Conservation (phyloP, 2,113 vertebrate species). For the Mystacornis crossleyi region DNA sequence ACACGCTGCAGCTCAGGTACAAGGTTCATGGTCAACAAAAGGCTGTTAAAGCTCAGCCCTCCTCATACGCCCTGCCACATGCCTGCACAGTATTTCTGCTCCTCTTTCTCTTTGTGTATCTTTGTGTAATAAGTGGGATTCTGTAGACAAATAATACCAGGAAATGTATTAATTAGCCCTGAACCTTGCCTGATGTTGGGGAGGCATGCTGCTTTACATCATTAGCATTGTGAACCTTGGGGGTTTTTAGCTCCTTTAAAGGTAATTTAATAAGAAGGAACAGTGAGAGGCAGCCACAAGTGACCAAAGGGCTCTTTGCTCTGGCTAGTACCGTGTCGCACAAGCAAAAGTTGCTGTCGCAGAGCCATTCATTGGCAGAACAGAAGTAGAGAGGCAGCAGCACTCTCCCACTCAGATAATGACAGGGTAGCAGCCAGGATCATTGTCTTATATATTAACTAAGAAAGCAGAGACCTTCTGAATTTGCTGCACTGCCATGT, state of each 20-base stretch:
- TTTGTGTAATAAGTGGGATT: not conserved
- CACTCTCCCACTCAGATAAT: not conserved
- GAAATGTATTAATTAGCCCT: not conserved
- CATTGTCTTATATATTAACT: not conserved
- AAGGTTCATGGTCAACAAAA: not conserved
- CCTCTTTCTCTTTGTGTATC: not conserved
- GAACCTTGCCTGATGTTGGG: not conserved
- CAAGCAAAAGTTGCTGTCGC: not conserved
- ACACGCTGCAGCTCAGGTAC: not conserved
- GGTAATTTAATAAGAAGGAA: not conserved
- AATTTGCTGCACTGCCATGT: not conserved
- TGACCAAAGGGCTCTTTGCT: not conserved
- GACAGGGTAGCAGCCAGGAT: not conserved
- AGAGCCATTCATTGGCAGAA: not conserved
- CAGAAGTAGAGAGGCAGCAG: not conserved
- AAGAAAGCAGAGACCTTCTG: not conserved
- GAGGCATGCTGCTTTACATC: not conserved
- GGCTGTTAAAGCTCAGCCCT: not conserved
- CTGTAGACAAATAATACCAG: not conserved
- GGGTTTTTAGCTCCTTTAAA: not conserved
- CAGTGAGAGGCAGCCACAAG: not conserved
- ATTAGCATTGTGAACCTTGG: not conserved
- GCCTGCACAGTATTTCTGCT: not conserved
- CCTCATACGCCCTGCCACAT: not conserved
- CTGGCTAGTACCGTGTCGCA: rapidly evolving